These are phyloP conservation scores for Heliocidaris tuberculata DNA, from an alignment of 35 echinoderm and acorn worm species.

Conservation along the genomic window DNA sequence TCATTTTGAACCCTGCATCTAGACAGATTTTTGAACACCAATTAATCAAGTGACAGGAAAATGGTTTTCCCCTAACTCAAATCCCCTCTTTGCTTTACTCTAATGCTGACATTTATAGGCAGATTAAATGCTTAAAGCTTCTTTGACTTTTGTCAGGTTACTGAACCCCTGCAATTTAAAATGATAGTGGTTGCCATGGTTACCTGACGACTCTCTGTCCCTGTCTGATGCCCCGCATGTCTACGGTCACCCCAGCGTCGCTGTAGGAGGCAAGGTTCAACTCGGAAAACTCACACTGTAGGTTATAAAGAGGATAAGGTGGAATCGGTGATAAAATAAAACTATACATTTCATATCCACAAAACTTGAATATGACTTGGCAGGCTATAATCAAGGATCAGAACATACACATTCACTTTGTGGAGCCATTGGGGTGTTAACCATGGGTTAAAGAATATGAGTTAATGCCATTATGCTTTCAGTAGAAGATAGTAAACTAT, in stretches of 20 bases:
- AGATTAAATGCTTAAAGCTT: background rate
- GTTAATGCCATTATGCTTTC: too few species aligned
- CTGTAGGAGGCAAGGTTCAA: constrained; percentile 85
- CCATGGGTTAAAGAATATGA: too few species aligned
- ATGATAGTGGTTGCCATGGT: background rate
- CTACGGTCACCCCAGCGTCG: constrained; percentile 76
- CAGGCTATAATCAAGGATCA: background rate
- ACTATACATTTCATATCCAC: background rate
- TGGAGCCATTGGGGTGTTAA: background rate
- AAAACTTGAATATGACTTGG: background rate
- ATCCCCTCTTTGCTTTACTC: background rate
- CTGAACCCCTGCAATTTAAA: background rate
- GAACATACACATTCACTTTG: background rate
- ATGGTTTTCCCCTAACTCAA: background rate
- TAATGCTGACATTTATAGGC: background rate
- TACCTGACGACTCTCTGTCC: constrained; percentile 92
- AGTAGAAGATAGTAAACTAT: too few species aligned
- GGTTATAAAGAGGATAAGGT: background rate
- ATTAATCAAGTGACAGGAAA: background rate
- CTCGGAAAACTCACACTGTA: constrained; percentile 94
- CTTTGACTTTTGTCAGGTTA: background rate
- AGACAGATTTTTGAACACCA: background rate
- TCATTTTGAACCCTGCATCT: background rate
- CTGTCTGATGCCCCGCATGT: constrained; percentile 76
- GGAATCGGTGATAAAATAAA: background rate